Evolutionary conservation across 1,140 invertebrate species (phyloP).

Genomic region (Catajapyx aquilonaris): DNA sequence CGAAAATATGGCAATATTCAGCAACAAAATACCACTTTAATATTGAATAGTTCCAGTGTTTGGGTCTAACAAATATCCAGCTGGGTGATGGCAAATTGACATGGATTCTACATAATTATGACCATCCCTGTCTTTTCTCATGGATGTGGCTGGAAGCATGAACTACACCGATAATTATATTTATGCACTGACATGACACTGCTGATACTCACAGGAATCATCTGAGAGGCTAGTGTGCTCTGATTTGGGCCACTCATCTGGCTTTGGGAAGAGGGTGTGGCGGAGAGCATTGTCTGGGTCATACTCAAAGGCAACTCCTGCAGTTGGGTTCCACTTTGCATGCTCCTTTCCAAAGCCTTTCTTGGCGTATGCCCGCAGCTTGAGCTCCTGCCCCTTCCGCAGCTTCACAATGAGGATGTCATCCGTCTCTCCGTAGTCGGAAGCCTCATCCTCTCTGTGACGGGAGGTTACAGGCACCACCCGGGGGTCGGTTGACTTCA

Average conservation of each 20-base stretch:
- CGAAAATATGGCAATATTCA: too few species aligned
- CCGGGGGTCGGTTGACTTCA: conserved; percentile 72
- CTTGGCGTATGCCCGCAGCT: conserved; percentile 86
- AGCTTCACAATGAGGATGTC: conserved; percentile 96
- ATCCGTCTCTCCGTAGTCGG: conserved; percentile 82
- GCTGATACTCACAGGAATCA: conserved; percentile 49
- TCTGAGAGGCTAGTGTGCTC: conserved; percentile 88
- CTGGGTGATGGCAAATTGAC: too few species aligned
- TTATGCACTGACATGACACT: too few species aligned
- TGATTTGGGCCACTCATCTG: conserved; percentile 98
- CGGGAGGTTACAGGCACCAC: conserved; percentile 83
- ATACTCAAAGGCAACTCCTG: conserved; percentile 96
- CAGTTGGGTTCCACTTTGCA: conserved; percentile 99
- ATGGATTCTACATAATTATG: too few species aligned
- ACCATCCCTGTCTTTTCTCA: too few species aligned
- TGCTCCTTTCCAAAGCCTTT: conserved; percentile 95
- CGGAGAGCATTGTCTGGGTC: conserved; percentile 96
- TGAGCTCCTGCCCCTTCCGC: conserved; percentile 91
- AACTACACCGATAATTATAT: too few species aligned
- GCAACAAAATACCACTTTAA: too few species aligned
- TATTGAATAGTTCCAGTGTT: too few species aligned
- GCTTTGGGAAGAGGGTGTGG: conserved; percentile 90
- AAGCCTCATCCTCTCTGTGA: conserved; percentile 70
- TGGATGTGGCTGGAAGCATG: too few species aligned
- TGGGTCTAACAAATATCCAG: too few species aligned